Conservation (phyloP, 2,113 vertebrate genomes). For the Lophochroa leadbeateri region DNA sequence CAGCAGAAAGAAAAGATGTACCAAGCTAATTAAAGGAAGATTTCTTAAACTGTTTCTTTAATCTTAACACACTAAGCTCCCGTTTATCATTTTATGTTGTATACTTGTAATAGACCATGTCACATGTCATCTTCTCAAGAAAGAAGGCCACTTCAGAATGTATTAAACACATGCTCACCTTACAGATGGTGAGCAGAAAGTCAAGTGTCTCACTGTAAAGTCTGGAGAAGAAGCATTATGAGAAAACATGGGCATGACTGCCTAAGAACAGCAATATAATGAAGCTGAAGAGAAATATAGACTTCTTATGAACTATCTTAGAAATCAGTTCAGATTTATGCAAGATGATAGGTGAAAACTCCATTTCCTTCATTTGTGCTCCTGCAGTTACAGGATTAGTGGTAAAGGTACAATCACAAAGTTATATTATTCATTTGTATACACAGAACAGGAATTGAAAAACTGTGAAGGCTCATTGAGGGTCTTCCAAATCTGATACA, state of each 20-base stretch:
- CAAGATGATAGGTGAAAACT: background rate
- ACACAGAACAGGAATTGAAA: background rate
- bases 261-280: background rate
- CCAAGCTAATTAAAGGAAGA: background rate
- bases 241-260: background rate
- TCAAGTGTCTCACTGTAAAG: background rate
- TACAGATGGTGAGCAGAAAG: background rate
- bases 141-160: background rate
- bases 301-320: background rate
- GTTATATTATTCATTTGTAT: background rate
- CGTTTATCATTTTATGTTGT: background rate
- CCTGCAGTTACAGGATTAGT: background rate
- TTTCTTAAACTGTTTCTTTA: slow-evolving; percentile 19
- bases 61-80: background rate
- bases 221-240: background rate
- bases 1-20: background rate
- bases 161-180: background rate
- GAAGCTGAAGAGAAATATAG: background rate
- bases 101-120: rapidly evolving
- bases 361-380: background rate
- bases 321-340: background rate
- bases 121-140: background rate
- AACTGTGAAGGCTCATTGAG: background rate
- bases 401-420: background rate
- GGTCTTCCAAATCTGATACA: background rate